Base-by-base conservation (phyloP, 2,113 vertebrate genomes). In the Meles meles region DNA sequence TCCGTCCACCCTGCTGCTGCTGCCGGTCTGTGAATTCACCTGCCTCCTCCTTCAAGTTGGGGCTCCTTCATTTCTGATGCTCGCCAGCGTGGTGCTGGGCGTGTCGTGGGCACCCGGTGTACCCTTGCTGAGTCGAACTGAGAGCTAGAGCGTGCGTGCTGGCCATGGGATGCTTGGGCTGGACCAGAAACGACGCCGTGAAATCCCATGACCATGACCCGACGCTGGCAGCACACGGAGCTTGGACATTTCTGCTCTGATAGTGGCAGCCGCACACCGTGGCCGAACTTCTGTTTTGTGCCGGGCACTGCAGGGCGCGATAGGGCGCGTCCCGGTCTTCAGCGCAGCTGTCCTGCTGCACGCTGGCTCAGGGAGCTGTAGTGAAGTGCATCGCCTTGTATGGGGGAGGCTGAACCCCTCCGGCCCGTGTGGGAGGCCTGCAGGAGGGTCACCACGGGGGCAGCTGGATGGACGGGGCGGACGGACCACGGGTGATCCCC, bases 81-180 rank as follows among this genome's bases (percentile, higher is more conserved):
- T 34, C 6, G 6, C 39, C 31, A 34, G 39, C 6, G 1, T 12
- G 29, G 57, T 18, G 10, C 39, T 12, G 82, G 27, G 18, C 18
- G 0, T 13, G 6, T 2, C 0, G 82, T 23, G 82, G 82, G 49
- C 49, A 2, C 3, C 49, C 3, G 3, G 49, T 7, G 34, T 7
- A 55, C 49, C 8, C 79, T 7, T 34, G 59, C 39, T 21, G 39
- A 23, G 12, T 23, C 21, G 42, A 85, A 8, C 11, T 14, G 29
- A 63, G 59, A 20, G 39, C 39, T 65, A 20, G 59, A 12, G 59
- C 14, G 15, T 0, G 2, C 6, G 5, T 34, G 42, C 11, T 63
- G 34, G 59, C 39, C 20, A 3, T 1, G 82, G 82, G 59, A 21
- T 34, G 11, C 21, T 34, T 21, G 39, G 8, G 10, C 82, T 10